phyloP scores from a whole-genome alignment of 2,113 vertebrate genomes.

The Scomber colias region DNA sequence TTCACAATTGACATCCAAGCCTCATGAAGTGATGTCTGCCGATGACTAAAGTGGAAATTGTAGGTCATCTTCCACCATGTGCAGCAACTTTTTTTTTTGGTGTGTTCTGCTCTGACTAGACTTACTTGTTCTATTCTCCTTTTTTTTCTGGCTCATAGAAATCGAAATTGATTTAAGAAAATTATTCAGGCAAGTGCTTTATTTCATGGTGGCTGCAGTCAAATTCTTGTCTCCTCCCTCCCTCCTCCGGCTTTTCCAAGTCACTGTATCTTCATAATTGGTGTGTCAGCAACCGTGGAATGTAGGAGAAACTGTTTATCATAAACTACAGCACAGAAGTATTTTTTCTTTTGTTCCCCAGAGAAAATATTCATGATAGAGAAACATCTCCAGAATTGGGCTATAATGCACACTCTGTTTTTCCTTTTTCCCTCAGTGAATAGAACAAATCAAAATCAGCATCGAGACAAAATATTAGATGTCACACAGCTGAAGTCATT shows the following conservation, averaged over 20 bases:
- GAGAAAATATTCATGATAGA: slow-evolving; percentile 51
- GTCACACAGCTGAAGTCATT: slow-evolving; percentile 20
- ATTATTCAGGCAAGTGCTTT: slow-evolving; percentile 14
- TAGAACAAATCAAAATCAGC: slow-evolving; percentile 29
- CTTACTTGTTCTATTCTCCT: background rate
- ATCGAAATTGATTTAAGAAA: background rate
- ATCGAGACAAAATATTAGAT: slow-evolving; percentile 43
- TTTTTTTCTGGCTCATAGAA: slow-evolving; percentile 14
- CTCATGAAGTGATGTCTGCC: slow-evolving; percentile 49
- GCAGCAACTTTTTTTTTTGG: slow-evolving; percentile 30
- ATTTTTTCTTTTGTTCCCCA: slow-evolving; percentile 53
- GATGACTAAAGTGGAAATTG: slow-evolving; percentile 72
- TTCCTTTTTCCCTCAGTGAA: slow-evolving; percentile 21
- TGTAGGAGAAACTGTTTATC: slow-evolving; percentile 64
- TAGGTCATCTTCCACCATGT: slow-evolving; percentile 53
- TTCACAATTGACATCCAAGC: slow-evolving; percentile 58
- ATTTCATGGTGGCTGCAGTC: slow-evolving; percentile 55
- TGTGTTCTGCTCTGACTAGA: slow-evolving; percentile 12
- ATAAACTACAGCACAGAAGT: slow-evolving; percentile 54
- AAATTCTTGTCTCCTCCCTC: slow-evolving; percentile 39
- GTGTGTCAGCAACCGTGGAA: slow-evolving; percentile 61
- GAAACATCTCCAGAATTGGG: slow-evolving; percentile 48
- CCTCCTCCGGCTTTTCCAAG: slow-evolving; percentile 41
- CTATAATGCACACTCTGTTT: slow-evolving; percentile 34
- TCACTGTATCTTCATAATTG: slow-evolving; percentile 65